A percentile compares a stretch with the other conserved stretches of the same genome.
Conservation (phyloP, 2,888 invertebrate species). For the Apamea sordens region DNA sequence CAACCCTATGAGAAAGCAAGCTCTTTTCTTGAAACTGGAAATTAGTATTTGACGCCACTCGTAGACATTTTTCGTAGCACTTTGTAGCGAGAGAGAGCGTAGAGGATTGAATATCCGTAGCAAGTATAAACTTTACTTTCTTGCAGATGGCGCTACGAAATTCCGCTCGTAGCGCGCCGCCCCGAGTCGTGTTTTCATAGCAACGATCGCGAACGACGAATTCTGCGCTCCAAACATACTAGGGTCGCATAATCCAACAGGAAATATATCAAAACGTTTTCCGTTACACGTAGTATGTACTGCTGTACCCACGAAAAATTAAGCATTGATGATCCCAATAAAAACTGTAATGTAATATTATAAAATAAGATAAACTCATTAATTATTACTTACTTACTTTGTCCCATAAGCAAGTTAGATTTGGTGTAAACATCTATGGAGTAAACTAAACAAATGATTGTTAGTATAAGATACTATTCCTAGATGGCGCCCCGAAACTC, state of each 20-base stretch:
- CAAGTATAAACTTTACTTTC: background rate
- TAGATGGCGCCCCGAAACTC: background rate
- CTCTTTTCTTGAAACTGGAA: background rate
- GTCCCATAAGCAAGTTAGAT: background rate
- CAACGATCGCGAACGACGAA: constrained; percentile 2
- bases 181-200: constrained; percentile 1
- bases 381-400: background rate
- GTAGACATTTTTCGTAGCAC: constrained; percentile 12
- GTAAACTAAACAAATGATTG: background rate
- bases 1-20: background rate
- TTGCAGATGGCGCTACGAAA: constrained; percentile 17
- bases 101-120: background rate
- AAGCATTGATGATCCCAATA: background rate
- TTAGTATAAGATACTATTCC: background rate
- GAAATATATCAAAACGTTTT: background rate
- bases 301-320: background rate
- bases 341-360: background rate
- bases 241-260: constrained; percentile 13
- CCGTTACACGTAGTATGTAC: no score
- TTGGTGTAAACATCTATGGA: background rate
- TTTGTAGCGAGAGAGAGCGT: background rate
- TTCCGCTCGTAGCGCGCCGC: constrained; percentile 8
- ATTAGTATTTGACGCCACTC: background rate
- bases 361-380: background rate
- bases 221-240: constrained; percentile 37